Evolutionary conservation across 2,888 invertebrate genomes (phyloP), one percentile per base, ranked within the genome.

Genomic region (Apantesis nais): DNA sequence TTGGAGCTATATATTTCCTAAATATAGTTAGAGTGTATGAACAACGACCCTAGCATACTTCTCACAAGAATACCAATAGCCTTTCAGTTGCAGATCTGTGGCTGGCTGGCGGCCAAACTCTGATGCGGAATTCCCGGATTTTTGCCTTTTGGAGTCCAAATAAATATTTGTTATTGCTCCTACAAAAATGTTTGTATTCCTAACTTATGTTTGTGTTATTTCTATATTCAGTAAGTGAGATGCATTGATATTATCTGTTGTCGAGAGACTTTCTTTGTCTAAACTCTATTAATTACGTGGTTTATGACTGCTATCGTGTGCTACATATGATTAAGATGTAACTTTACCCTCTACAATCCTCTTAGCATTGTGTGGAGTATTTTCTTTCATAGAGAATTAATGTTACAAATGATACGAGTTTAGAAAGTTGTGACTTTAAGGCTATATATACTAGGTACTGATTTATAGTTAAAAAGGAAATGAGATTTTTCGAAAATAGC

Each of bases 81-180:
- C 44, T 74, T 71, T 29, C 63, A 68, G 62, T 58, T 76, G 77
- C 76, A 81, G 72, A 70, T 66, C 73, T 67, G 68, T 52, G 70
- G 0, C 74, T 80, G 79, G 79, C 82, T 58, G 75, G 41, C 73
- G 58, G 79, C 79, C 79, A 80, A 80, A 37, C 60, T 73, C 37
- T 60, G 67, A 60, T 74, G 71, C 66, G 72, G 66, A 74, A 60
- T 66, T 31, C 55, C 48, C 37, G 61, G 37, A 67, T 67, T 25
- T 63, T 62, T 72, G 81, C 79, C 77, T 75, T 79, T 79, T 71
- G 67, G 72, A 68, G 75, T 62, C 12, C 74, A 74, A 79, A 79
- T 79, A 80, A 81, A 81, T 79, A 81, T 80, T 74, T 81, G 74
- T 80, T 80, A 81, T 81, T 74, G 65, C 70, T 66, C 44, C 61